Evolutionary conservation across 2,797 vertebrate genomes (phyloP).

Genomic region (Hemibagrus guttatus): DNA sequence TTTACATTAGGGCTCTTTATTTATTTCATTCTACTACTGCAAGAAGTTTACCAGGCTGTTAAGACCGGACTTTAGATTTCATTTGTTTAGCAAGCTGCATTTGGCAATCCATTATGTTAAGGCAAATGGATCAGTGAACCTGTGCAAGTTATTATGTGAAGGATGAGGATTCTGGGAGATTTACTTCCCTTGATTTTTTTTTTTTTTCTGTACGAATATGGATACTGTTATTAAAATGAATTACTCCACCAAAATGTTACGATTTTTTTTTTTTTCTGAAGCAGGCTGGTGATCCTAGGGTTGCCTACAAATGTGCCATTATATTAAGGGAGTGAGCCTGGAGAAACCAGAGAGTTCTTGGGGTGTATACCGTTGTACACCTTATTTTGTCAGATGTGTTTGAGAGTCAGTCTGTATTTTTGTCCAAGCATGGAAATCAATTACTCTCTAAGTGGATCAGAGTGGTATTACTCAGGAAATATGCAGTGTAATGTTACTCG

Average conservation of each 20-base stretch:
- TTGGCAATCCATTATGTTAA: background rate
- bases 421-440: background rate
- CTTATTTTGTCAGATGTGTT: background rate
- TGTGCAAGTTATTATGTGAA: background rate
- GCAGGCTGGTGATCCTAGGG: background rate
- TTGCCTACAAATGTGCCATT: background rate
- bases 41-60: constrained; percentile 6
- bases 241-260: no score
- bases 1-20: background rate
- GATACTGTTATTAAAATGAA: background rate
- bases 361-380: background rate
- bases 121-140: background rate
- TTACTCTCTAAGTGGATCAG: constrained; percentile 16
- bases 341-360: background rate
- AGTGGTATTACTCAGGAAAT: constrained; percentile 21
- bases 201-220: background rate
- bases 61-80: background rate
- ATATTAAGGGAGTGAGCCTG: background rate
- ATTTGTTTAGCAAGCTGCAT: background rate
- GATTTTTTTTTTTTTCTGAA: no score
- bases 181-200: background rate
- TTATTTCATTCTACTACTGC: background rate
- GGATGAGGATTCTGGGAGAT: background rate
- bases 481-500: constrained; percentile 25
- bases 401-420: background rate